These are phyloP conservation scores for Drosophila suzukii DNA, from an alignment of 1,140 invertebrate genomes.

Conservation along the genomic window DNA sequence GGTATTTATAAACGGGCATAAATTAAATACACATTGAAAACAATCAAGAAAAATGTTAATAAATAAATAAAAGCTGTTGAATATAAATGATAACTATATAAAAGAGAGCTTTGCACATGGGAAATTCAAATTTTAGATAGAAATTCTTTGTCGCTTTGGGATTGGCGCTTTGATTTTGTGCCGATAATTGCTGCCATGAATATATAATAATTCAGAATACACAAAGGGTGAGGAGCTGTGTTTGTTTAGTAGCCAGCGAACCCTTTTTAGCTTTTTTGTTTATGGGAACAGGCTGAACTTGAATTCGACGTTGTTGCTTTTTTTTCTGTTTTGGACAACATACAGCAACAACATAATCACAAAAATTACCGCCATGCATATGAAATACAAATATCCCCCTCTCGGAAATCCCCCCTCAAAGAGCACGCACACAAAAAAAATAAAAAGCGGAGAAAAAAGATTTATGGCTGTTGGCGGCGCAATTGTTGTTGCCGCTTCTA, in stretches of 20 bases:
- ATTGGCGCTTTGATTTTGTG: constrained; percentile 60
- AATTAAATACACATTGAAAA: constrained; percentile 61
- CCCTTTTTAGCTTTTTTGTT: constrained; percentile 57
- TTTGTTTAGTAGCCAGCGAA: constrained; percentile 68
- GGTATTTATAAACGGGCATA: constrained; percentile 49
- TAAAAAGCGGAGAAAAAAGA: constrained; percentile 61
- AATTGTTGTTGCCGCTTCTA: constrained; percentile 66
- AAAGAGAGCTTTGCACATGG: constrained; percentile 29
- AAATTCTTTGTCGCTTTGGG: constrained; percentile 43
- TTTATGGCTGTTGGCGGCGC: constrained; percentile 79
- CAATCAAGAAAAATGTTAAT: constrained; percentile 28
- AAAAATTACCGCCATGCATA: constrained; percentile 82
- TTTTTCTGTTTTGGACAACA: constrained; percentile 20
- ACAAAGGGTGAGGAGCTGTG: constrained; percentile 33
- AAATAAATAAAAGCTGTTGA: constrained; percentile 37
- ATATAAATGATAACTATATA: constrained; percentile 50
- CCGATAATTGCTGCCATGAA: constrained; percentile 81
- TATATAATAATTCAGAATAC: constrained; percentile 66
- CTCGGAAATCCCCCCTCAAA: constrained; percentile 41
- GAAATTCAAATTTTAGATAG: constrained; percentile 22
- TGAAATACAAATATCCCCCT: constrained; percentile 77
- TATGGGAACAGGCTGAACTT: constrained; percentile 78
- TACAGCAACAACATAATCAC: constrained; percentile 74
- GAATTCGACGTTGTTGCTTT: constrained; percentile 47
- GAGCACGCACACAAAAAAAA: constrained; percentile 68